Percentiles rank a stretch among this genome's conserved stretches.
Conservation (phyloP, 2,113 vertebrate genomes). For the Hucho hucho region DNA sequence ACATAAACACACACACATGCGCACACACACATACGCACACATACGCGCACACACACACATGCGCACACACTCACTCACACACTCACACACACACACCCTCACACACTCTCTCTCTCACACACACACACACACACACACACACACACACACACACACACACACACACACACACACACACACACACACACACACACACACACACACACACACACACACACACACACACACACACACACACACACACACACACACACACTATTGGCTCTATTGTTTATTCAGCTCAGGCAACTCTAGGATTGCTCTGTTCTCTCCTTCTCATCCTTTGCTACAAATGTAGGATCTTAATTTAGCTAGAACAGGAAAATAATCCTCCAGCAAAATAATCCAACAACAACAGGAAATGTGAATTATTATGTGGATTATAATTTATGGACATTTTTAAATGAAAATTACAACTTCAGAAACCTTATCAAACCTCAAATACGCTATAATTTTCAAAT, state of each 20-base stretch:
- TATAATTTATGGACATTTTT: too few species aligned
- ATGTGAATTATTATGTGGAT: too few species aligned
- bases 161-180: background rate
- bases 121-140: background rate
- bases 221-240: background rate
- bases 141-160: constrained; percentile 3
- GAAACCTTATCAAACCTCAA: too few species aligned
- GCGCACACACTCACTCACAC: background rate
- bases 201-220: constrained; percentile 2
- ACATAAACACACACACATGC: background rate
- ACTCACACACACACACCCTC: background rate
- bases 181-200: background rate
- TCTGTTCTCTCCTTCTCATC: background rate
- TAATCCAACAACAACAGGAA: too few species aligned
- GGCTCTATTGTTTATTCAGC: background rate
- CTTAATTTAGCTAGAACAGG: too few species aligned
- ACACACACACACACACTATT: background rate
- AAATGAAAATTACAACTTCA: too few species aligned
- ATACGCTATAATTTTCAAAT: too few species aligned
- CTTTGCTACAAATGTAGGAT: too few species aligned
- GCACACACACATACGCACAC: background rate
- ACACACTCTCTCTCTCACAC: background rate
- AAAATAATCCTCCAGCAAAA: too few species aligned
- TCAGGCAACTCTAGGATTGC: background rate
- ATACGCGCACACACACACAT: too few species aligned